Evolutionary conservation across 37 sponge, comb jelly and placozoan genomes (phyloP).

Genomic region (Halichondria panicea): DNA sequence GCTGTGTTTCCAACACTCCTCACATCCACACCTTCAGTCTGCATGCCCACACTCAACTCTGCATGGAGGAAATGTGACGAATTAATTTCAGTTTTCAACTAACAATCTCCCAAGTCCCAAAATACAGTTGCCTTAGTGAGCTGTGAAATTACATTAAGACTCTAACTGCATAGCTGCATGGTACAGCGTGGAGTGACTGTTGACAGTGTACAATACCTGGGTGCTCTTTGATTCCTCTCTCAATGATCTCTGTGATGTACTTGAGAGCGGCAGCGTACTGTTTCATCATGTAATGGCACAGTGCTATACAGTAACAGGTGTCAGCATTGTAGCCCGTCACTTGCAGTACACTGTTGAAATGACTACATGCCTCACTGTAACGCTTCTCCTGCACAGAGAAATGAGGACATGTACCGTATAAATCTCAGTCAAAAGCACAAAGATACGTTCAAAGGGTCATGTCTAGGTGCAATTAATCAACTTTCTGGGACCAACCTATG

Average conservation of each 20-base stretch:
- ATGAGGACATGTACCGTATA: neutral
- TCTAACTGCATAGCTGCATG: no score
- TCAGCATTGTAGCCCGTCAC: constrained; percentile 74
- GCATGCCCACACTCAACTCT: constrained; percentile 95
- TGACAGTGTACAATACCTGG: constrained; percentile 50
- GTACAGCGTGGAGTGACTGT: no score
- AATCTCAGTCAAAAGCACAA: neutral
- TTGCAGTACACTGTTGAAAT: constrained; percentile 81
- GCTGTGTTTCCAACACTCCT: constrained; percentile 94
- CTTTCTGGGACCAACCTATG: neutral
- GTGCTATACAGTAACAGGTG: constrained; percentile 84
- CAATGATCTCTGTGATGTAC: constrained; percentile 93
- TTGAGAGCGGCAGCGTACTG: constrained; percentile 88
- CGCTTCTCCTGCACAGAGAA: constrained; percentile 81
- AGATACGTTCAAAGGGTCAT: neutral
- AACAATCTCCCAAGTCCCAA: neutral
- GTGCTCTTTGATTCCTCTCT: constrained; percentile 91
- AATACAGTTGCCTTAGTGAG: neutral
- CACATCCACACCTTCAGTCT: constrained; percentile 94
- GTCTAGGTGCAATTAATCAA: neutral
- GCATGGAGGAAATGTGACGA: neutral
- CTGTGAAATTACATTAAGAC: neutral
- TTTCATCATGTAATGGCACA: constrained; percentile 92
- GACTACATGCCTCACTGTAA: constrained; percentile 82
- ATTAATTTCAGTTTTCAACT: no score